Base-by-base conservation (phyloP, 2,797 vertebrate genomes). In the Spondyliosoma cantharus region DNA sequence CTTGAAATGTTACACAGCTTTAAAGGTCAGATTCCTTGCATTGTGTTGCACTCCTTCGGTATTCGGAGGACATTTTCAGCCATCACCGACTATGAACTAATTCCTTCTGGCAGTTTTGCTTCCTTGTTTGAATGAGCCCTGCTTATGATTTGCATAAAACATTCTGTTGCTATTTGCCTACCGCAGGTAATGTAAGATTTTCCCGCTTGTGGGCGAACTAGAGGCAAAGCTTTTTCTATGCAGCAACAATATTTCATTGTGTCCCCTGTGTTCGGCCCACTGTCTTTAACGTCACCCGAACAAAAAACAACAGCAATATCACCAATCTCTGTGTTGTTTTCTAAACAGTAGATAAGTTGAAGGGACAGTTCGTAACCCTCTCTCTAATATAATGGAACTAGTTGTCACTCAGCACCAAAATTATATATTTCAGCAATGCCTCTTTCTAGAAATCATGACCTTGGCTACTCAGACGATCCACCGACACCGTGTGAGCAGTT, bases 21-120 rank as follows among this genome's bases (percentile, higher is more conserved):
- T 72, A 86, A 88, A 90, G 86, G 85, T 87, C 86, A 91, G 83
- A 92, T 90, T 93, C 86, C 74, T 87, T 64, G 74, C 80, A 86
- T 91, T 86, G 81, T 83, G 74, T 71, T 74, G 68, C 71, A 70
- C 60, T 75, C 78, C 37, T 67, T 89, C 56, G 14, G 84, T 71
- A 86, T 81, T 84, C 67, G 65, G 65, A 83, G 46, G 52, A 84
- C n/a, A 81, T 63, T 67, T 88, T 69, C 62, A 75, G 60, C 63
- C 56, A 62, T 78, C 61, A 37, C 53, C 19, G 42, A 79, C 57
- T 74, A 27, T 83, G 69, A 74, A 74, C 24, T 76, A 65, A 82
- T 82, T 84, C 60, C 86, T 86, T 24, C 14, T 60, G 14, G 52
- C 61, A 64, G 62, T 60, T 71, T 65, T 2, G n/a, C 72, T 76